phyloP scores from a whole-genome alignment of 2,888 invertebrate genomes.

The Choreutis nemorana region DNA sequence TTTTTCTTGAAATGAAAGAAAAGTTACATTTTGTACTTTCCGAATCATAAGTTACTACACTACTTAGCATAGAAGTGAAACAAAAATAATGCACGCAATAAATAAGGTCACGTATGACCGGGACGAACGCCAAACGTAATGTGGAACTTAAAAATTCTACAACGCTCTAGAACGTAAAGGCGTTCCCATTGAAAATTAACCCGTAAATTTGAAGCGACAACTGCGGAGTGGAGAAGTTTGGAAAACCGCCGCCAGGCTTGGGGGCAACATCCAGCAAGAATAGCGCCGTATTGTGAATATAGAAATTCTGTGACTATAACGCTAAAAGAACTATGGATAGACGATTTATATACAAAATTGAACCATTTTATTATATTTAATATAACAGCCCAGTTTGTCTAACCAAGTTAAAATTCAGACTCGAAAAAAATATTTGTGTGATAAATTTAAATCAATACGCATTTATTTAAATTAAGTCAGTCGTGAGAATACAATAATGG shows the following conservation, averaged over 20 bases:
- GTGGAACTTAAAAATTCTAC: constrained; percentile 45
- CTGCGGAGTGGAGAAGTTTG: constrained; percentile 56
- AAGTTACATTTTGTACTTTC: constrained; percentile 4
- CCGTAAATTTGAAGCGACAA: constrained; percentile 63
- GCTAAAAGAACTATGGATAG: too few species aligned
- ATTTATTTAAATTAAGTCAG: too few species aligned
- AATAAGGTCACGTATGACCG: constrained; percentile 3
- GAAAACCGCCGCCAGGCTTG: constrained; percentile 52
- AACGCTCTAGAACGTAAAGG: constrained; percentile 44
- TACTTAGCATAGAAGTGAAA: constrained; percentile 7
- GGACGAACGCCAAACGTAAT: constrained; percentile 24
- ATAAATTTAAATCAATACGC: too few species aligned
- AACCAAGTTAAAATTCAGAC: too few species aligned
- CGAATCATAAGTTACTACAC: neutral
- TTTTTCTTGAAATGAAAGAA: constrained; percentile 5
- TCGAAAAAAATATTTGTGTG: too few species aligned
- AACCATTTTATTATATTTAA: too few species aligned
- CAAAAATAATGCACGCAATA: constrained; percentile 12
- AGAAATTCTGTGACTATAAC: too few species aligned
- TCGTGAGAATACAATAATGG: too few species aligned
- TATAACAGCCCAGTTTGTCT: too few species aligned
- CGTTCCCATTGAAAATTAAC: constrained; percentile 60
- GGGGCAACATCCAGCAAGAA: constrained; percentile 12
- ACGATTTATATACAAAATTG: too few species aligned
- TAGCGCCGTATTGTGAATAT: neutral